These are phyloP conservation scores for Collichthys lucidus DNA, from an alignment of 2,113 vertebrate genomes.

Conservation along the genomic window DNA sequence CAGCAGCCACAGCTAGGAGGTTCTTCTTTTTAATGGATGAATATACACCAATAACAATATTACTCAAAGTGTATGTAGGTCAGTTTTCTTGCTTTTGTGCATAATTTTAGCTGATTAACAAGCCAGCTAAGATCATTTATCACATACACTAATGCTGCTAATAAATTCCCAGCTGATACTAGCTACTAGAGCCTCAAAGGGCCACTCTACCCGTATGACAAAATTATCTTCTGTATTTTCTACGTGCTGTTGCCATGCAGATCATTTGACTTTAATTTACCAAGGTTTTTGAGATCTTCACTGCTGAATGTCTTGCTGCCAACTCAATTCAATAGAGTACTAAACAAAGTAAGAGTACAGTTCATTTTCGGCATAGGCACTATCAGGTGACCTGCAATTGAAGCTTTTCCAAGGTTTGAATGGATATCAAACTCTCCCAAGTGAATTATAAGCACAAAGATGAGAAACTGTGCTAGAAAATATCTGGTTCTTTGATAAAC, in stretches of 20 bases:
- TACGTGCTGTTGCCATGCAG: neutral
- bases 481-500: neutral
- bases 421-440: conserved; percentile 1
- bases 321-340: conserved; percentile 32
- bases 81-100: neutral
- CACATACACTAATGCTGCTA: neutral
- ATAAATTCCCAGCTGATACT: neutral
- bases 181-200: neutral
- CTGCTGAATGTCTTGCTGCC: neutral
- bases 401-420: conserved; percentile 43
- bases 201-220: conserved; percentile 8
- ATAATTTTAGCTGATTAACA: conserved; percentile 1
- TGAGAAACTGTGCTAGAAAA: conserved; percentile 25
- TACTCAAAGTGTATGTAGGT: neutral
- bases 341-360: neutral
- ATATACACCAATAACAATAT: neutral
- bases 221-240: neutral
- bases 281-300: conserved; percentile 26
- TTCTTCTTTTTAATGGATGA: conserved; percentile 14
- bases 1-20: conserved; percentile 23
- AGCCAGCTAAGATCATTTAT: neutral
- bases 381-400: conserved; percentile 4
- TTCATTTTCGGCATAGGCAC: neutral
- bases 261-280: neutral
- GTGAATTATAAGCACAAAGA: conserved; percentile 29